Percentiles rank a stretch among this genome's conserved stretches.
Evolutionary conservation across 2,888 invertebrate species (phyloP).

Genomic region (Trachelus troglodyta): DNA sequence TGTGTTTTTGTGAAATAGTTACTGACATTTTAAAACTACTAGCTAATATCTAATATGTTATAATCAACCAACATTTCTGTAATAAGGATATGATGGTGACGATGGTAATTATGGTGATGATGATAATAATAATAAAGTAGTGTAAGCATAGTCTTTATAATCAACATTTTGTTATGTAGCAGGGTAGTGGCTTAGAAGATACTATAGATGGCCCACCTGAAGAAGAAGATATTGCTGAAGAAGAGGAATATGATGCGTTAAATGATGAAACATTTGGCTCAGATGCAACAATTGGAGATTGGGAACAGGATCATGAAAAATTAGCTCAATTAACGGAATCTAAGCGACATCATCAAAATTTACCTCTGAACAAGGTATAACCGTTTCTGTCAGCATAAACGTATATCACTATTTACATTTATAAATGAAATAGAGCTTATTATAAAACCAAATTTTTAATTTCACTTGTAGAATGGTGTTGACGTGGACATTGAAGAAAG

Average conservation of each 20-base stretch:
- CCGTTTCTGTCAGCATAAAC: neutral
- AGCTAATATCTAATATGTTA: neutral
- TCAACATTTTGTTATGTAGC: neutral
- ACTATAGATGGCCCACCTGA: conserved; percentile 65
- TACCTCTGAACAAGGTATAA: neutral
- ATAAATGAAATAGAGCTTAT: neutral
- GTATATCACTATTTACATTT: neutral
- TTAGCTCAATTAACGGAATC: conserved; percentile 73
- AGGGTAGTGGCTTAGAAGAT: conserved; percentile 53
- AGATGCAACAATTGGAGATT: conserved; percentile 76
- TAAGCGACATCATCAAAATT: conserved; percentile 53
- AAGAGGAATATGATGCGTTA: conserved; percentile 90
- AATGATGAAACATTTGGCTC: conserved; percentile 94
- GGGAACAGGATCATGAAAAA: conserved; percentile 81
- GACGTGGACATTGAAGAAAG: conserved; percentile 68
- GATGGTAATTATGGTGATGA: neutral
- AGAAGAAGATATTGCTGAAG: conserved; percentile 75
- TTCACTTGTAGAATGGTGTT: conserved; percentile 45
- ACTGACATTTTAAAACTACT: neutral
- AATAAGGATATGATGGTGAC: neutral
- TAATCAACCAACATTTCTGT: neutral
- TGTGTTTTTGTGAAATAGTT: neutral
- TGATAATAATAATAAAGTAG: neutral
- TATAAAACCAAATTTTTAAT: neutral
- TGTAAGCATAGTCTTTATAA: neutral